phyloP scores from a whole-genome alignment of 2,113 vertebrate genomes.

The Chrysochloris asiatica region DNA sequence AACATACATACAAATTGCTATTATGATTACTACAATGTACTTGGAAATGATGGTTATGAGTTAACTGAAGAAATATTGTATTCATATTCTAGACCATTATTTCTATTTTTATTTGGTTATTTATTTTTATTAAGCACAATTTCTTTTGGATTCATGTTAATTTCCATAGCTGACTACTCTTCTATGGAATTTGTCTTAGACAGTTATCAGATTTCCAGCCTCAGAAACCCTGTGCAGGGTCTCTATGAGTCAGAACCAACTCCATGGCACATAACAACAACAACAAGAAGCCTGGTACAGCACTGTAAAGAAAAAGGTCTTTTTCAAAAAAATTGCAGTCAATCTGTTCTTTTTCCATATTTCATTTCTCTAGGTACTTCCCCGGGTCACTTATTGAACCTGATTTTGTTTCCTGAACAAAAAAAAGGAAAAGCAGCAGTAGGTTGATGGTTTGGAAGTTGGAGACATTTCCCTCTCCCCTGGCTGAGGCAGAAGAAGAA shows the following conservation, averaged over 20 bases:
- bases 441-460: neutral
- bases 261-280: too few relatives aligned
- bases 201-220: too few relatives aligned
- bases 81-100: neutral
- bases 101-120: constrained; percentile 42
- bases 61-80: constrained; percentile 1
- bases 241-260: neutral
- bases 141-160: constrained; percentile 28
- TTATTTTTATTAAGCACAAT: constrained; percentile 14
- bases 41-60: neutral
- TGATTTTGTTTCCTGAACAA: neutral
- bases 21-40: neutral
- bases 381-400: constrained; percentile 34
- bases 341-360: neutral
- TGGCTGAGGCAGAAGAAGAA: neutral
- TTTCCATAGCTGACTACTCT: neutral
- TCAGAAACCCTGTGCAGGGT: too few relatives aligned
- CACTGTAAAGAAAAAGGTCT: neutral
- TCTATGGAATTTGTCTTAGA: neutral
- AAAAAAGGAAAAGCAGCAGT: neutral
- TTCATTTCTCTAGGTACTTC: constrained; percentile 24
- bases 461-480: neutral
- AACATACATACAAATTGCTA: neutral
- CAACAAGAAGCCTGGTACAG: neutral
- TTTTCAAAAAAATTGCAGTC: neutral